Evolutionary conservation across 2,888 invertebrate genomes (phyloP).

Genomic region (Epicampocera succincta): DNA sequence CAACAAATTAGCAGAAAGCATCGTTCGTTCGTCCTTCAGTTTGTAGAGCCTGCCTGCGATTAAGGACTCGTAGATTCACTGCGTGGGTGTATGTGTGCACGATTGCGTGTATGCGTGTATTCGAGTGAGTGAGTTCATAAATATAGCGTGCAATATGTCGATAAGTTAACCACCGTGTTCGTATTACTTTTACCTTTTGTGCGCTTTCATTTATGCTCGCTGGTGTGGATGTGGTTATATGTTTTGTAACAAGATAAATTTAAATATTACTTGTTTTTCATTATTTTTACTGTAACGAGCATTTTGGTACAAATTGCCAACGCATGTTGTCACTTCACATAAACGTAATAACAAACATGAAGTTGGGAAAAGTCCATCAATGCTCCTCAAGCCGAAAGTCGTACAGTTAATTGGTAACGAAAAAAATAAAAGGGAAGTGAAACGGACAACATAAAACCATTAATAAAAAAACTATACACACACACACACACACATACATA

Average conservation of each 20-base stretch:
- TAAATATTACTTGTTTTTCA: slow-evolving; percentile 64
- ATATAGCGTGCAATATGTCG: slow-evolving; percentile 60
- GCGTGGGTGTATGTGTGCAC: not conserved
- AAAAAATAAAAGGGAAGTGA: slow-evolving; percentile 39
- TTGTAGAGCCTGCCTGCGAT: not conserved
- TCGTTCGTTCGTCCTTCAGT: slow-evolving; percentile 73
- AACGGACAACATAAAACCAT: slow-evolving; percentile 50
- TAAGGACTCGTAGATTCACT: not conserved
- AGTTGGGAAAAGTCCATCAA: slow-evolving; percentile 31
- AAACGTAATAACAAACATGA: slow-evolving; percentile 58
- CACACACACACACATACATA: not conserved
- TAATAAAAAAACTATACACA: slow-evolving; percentile 13
- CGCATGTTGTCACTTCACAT: slow-evolving; percentile 67
- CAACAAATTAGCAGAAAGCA: slow-evolving; percentile 78
- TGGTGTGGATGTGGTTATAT: not conserved
- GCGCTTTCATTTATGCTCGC: not conserved
- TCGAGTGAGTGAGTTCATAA: slow-evolving; percentile 27
- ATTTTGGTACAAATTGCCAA: slow-evolving; percentile 61
- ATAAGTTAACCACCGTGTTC: slow-evolving; percentile 63
- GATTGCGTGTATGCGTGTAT: slow-evolving; percentile 9
- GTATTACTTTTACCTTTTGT: slow-evolving; percentile 8
- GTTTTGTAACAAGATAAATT: slow-evolving; percentile 57
- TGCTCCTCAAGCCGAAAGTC: slow-evolving; percentile 33
- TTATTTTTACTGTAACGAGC: slow-evolving; percentile 54
- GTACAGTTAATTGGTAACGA: slow-evolving; percentile 64